phyloP scores from a whole-genome alignment of 2,797 vertebrate genomes.

The Emys orbicularis region DNA sequence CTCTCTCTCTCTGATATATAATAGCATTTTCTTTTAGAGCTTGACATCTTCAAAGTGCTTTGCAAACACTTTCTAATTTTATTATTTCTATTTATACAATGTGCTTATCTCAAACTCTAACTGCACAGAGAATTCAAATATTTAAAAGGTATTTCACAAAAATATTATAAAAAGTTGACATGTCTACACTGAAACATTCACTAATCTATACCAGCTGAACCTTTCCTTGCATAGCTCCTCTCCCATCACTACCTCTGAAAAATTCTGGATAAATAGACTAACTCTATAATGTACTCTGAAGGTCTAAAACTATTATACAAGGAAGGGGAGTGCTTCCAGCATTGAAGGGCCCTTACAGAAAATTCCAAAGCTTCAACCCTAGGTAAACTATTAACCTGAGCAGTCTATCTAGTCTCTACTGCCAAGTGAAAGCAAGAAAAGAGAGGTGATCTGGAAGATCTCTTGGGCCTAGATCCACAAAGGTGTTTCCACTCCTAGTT shows the following conservation, averaged over 20 bases:
- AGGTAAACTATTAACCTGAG: background rate
- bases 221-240: background rate
- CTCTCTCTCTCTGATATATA: slow-evolving; percentile 38
- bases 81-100: slow-evolving; percentile 55
- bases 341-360: background rate
- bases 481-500: background rate
- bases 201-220: background rate
- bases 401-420: background rate
- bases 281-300: background rate
- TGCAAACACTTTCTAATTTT: slow-evolving; percentile 40
- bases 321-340: background rate
- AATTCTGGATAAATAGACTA: background rate
- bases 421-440: background rate
- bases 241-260: background rate
- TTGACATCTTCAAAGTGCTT: slow-evolving; percentile 39
- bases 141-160: background rate
- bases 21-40: slow-evolving; percentile 10
- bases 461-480: background rate
- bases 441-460: background rate
- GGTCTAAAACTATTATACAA: background rate
- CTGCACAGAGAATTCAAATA: background rate
- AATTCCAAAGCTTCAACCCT: background rate
- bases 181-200: background rate
- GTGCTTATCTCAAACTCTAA: background rate
- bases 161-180: background rate